Conservation (phyloP, 1,140 invertebrate species). For the Drosophila obscura region DNA sequence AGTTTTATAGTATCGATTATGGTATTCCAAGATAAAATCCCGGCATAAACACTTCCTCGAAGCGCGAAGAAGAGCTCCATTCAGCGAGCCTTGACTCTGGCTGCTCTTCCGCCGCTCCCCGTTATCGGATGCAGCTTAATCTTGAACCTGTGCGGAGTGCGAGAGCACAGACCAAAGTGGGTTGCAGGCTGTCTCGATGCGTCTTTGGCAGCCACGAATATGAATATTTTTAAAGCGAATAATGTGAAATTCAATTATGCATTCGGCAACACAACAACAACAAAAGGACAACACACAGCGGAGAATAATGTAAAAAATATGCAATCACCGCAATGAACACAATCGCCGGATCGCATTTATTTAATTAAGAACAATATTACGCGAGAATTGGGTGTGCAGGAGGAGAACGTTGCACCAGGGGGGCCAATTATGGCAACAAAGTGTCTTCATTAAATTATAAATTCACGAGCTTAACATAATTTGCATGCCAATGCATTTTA, state of each 20-base stretch:
- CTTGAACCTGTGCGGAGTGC: constrained; percentile 11
- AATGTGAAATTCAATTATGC: constrained; percentile 55
- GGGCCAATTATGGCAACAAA: constrained; percentile 79
- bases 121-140: constrained; percentile 25
- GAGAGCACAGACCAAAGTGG: constrained; percentile 6
- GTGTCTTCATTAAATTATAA: constrained; percentile 82
- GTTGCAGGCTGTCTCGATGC: constrained; percentile 6
- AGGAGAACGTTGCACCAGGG: constrained; percentile 1
- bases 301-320: constrained; percentile 49
- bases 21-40: too few relatives aligned
- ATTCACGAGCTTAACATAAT: constrained; percentile 81
- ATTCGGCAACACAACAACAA: constrained; percentile 18
- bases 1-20: too few relatives aligned
- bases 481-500: constrained; percentile 78
- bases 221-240: constrained; percentile 50
- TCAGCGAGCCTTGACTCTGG: too few relatives aligned
- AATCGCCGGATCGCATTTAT: constrained; percentile 75
- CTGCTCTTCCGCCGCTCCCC: neutral
- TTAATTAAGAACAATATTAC: constrained; percentile 81
- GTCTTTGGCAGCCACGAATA: constrained; percentile 7
- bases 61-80: too few relatives aligned
- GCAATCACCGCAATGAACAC: constrained; percentile 57
- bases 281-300: constrained; percentile 12
- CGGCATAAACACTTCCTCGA: too few relatives aligned
- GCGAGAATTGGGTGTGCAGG: constrained; percentile 24